Conservation (phyloP, 2,113 vertebrate species). For the Eleginops maclovinus region DNA sequence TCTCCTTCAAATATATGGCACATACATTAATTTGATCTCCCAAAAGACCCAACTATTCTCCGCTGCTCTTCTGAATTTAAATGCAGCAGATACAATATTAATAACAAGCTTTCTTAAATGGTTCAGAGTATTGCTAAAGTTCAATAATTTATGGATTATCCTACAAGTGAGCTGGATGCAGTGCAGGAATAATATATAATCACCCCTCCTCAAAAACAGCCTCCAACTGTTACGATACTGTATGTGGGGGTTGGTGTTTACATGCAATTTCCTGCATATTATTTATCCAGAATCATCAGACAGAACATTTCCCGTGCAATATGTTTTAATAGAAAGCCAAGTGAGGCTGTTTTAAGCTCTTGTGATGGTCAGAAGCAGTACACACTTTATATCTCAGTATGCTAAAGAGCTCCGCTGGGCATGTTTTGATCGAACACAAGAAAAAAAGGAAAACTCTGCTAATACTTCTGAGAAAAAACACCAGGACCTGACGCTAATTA, state of each 20-base stretch:
- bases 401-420: slow-evolving; percentile 76
- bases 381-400: slow-evolving; percentile 39
- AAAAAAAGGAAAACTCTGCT: slow-evolving; percentile 18
- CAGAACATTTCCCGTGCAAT: neutral
- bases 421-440: slow-evolving; percentile 55
- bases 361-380: slow-evolving; percentile 59
- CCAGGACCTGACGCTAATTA: neutral
- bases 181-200: slow-evolving; percentile 35
- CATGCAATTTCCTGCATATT: slow-evolving; percentile 4
- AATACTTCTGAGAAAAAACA: slow-evolving; percentile 41
- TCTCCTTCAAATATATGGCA: slow-evolving; percentile 45
- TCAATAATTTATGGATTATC: slow-evolving; percentile 58
- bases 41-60: slow-evolving; percentile 41
- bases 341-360: slow-evolving; percentile 34
- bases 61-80: slow-evolving; percentile 50
- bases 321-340: slow-evolving; percentile 54
- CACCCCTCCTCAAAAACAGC: neutral
- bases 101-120: slow-evolving; percentile 59
- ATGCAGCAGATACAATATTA: slow-evolving; percentile 56
- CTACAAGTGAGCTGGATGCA: slow-evolving; percentile 28
- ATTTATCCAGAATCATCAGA: slow-evolving; percentile 41
- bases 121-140: slow-evolving; percentile 45
- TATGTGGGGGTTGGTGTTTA: neutral
- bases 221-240: neutral
- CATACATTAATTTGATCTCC: slow-evolving; percentile 67